These are phyloP conservation scores for Heliconius cydno DNA, from an alignment of 2,888 invertebrate species.

Conservation along the genomic window DNA sequence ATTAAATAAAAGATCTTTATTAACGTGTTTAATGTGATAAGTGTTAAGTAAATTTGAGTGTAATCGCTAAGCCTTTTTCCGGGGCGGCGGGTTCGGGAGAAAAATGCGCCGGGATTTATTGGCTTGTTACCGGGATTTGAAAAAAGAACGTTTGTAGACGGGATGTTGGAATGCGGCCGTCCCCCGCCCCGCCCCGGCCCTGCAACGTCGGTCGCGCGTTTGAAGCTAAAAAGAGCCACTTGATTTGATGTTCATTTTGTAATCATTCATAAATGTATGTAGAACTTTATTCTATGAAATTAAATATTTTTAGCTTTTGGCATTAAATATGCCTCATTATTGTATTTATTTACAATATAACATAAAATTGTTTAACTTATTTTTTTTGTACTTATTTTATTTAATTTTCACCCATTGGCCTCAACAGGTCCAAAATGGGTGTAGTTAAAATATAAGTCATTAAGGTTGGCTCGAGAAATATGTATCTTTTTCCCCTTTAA, in stretches of 20 bases:
- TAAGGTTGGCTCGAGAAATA: no score
- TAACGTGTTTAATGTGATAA: conserved; percentile 76
- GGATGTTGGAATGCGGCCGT: conserved; percentile 68
- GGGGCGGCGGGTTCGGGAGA: conserved; percentile 61
- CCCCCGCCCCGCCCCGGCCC: conserved; percentile 46
- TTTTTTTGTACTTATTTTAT: no score
- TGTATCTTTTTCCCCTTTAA: no score
- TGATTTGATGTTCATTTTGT: conserved; percentile 70
- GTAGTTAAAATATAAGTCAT: no score
- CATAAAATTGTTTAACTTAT: background rate
- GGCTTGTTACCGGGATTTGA: conserved; percentile 82
- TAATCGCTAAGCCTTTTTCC: conserved; percentile 81
- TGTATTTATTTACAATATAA: background rate
- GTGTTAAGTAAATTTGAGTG: conserved; percentile 84
- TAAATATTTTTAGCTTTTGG: background rate
- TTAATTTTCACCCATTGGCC: no score
- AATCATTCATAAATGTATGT: conserved; percentile 66
- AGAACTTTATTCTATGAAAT: conserved; percentile 39
- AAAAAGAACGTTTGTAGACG: conserved; percentile 70
- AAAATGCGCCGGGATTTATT: conserved; percentile 82
- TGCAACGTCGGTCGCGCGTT: conserved; percentile 58
- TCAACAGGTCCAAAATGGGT: background rate
- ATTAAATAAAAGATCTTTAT: conserved; percentile 77
- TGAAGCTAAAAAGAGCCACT: conserved; percentile 68
- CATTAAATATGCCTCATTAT: background rate